phyloP scores from a whole-genome alignment of 2,797 vertebrate genomes.

The Muraenolepis orangiensis region DNA sequence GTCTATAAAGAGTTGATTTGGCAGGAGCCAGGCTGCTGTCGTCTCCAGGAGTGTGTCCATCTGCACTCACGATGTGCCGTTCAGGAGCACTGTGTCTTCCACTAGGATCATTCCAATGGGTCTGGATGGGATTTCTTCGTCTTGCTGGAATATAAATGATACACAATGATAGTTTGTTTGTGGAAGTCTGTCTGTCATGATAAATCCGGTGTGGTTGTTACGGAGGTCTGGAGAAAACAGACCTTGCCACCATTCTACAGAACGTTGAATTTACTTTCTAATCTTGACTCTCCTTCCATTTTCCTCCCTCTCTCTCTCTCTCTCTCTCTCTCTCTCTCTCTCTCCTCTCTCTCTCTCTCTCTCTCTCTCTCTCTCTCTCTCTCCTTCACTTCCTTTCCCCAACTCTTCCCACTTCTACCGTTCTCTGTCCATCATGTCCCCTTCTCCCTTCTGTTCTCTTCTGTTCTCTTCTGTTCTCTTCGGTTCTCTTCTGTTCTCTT shows the following conservation, averaged over 20 bases:
- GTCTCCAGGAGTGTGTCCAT: not conserved
- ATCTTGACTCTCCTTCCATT: not conserved
- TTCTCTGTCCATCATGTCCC: constrained; percentile 1
- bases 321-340: not conserved
- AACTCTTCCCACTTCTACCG: not conserved
- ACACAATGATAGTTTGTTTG: not conserved
- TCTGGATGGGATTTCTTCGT: not conserved
- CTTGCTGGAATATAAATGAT: not conserved
- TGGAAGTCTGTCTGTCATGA: not conserved
- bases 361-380: too few relatives aligned
- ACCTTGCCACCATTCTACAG: not conserved
- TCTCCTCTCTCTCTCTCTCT: too few relatives aligned
- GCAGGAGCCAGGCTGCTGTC: not conserved
- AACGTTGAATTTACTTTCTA: not conserved
- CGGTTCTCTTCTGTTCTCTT: not conserved
- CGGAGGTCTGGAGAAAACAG: too few relatives aligned
- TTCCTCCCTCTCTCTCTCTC: not conserved
- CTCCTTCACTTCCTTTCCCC: too few relatives aligned
- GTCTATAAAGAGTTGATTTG: not conserved
- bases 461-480: not conserved
- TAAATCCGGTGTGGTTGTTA: not conserved
- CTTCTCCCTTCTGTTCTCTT: constrained; percentile 8
- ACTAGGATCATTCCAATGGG: not conserved
- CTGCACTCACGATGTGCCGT: not conserved
- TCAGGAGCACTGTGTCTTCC: not conserved